Evolutionary conservation across 1,140 invertebrate species (phyloP).

Genomic region (Contarinia nasturtii): DNA sequence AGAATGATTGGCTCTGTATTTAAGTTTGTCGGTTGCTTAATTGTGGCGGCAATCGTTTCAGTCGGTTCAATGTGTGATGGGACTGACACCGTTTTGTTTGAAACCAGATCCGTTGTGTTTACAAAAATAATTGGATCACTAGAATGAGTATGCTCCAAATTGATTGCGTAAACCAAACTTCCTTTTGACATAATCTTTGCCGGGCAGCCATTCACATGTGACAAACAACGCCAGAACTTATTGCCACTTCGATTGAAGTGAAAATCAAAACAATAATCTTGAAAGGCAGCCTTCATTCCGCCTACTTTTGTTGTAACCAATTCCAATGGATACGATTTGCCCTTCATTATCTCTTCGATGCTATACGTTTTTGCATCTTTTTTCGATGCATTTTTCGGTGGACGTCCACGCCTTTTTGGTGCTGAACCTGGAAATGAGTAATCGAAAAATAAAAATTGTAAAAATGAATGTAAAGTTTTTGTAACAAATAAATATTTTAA

Average conservation of each 20-base stretch:
- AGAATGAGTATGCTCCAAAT: not conserved
- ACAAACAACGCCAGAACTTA: not conserved
- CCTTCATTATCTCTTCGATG: not conserved
- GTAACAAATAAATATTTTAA: not conserved
- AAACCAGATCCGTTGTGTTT: too few relatives aligned
- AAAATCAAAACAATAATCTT: not conserved
- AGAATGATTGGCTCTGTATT: not conserved
- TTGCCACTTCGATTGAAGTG: not conserved
- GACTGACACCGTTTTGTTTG: too few relatives aligned
- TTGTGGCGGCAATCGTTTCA: too few relatives aligned
- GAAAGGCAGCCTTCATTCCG: not conserved
- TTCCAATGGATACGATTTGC: not conserved
- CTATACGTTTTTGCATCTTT: not conserved
- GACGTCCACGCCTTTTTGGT: not conserved
- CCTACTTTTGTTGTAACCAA: not conserved
- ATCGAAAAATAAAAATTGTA: not conserved
- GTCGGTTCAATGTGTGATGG: too few relatives aligned
- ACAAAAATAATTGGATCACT: not conserved
- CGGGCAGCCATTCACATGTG: not conserved
- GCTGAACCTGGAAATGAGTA: not conserved
- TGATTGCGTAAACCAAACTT: not conserved
- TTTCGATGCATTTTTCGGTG: not conserved
- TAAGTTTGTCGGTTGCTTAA: not conserved
- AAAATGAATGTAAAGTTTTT: constrained; percentile 1
- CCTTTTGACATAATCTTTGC: not conserved